These are phyloP conservation scores for Steatornis caripensis DNA, from an alignment of 2,113 vertebrate species.

Conservation along the genomic window DNA sequence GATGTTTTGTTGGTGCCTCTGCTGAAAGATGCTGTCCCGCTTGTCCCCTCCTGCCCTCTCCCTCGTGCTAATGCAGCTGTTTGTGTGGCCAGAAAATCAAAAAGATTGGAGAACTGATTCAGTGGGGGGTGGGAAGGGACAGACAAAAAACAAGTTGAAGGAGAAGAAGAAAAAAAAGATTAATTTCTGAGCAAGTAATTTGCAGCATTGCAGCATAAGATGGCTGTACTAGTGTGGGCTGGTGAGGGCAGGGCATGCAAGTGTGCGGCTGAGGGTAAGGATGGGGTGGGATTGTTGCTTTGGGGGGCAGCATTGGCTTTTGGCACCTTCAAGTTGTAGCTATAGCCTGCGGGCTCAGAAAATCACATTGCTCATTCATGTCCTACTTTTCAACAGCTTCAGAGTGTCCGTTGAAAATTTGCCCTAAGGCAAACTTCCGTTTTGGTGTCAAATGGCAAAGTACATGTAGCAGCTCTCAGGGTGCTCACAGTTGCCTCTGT, in stretches of 20 bases:
- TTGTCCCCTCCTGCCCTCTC: not conserved
- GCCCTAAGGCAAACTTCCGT: slow-evolving; percentile 20
- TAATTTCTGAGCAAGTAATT: not conserved
- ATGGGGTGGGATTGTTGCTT: not conserved
- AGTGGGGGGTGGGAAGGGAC: too few relatives aligned
- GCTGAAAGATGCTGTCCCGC: not conserved
- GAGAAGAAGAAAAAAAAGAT: not conserved
- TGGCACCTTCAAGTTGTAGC: not conserved
- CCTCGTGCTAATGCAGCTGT: not conserved
- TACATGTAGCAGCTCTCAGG: rapidly evolving
- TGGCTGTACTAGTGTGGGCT: not conserved
- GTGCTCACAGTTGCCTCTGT: rapidly evolving
- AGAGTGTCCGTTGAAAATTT: not conserved
- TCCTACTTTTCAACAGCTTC: slow-evolving; percentile 51
- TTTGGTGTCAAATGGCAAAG: slow-evolving; percentile 17
- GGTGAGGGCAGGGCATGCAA: not conserved
- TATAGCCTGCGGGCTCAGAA: not conserved
- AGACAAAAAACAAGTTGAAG: not conserved
- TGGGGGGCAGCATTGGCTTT: not conserved
- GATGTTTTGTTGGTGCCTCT: not conserved
- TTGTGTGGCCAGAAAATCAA: not conserved
- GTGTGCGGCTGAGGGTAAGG: not conserved
- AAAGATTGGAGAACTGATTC: not conserved
- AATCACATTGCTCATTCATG: slow-evolving; percentile 14
- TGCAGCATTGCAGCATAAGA: not conserved